A percentile compares a stretch with the other conserved stretches of the same genome.
phyloP scores from a whole-genome alignment of 2,888 invertebrate genomes.

The Pseudolycoriella hygida region DNA sequence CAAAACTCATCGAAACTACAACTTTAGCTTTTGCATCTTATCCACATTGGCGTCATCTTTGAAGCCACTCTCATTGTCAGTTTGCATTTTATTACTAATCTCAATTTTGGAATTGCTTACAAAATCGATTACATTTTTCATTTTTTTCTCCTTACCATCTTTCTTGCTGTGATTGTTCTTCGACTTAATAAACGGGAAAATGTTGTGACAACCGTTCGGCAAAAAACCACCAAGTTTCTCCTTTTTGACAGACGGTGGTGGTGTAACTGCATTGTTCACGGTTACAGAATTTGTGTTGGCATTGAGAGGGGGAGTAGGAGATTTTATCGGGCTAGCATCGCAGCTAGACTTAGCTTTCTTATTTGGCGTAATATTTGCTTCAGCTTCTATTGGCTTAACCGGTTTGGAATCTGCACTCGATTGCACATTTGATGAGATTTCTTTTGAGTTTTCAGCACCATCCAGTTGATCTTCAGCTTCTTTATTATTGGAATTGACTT shows the following conservation, averaged over 20 bases:
- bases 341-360: conserved; percentile 3
- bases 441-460: background rate
- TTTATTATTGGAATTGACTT: background rate
- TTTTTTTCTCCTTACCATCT: background rate
- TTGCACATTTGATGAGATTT: background rate
- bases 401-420: background rate
- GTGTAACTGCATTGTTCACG: conserved; percentile 7
- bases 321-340: conserved; percentile 1
- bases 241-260: conserved; percentile 18
- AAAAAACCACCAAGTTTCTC: conserved; percentile 28
- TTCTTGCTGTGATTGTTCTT: conserved; percentile 1
- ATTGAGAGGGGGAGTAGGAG: conserved; percentile 8
- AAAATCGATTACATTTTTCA: background rate
- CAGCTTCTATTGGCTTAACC: background rate
- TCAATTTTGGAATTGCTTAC: background rate
- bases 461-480: background rate
- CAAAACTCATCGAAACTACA: background rate
- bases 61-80: background rate
- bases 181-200: conserved; percentile 26
- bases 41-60: background rate
- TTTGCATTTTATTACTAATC: background rate
- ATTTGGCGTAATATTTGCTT: background rate
- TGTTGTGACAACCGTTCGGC: conserved; percentile 24
- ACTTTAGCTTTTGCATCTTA: background rate
- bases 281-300: conserved; percentile 9